Base-by-base conservation (phyloP, 2,888 invertebrate genomes). In the Lissonota sp. region DNA sequence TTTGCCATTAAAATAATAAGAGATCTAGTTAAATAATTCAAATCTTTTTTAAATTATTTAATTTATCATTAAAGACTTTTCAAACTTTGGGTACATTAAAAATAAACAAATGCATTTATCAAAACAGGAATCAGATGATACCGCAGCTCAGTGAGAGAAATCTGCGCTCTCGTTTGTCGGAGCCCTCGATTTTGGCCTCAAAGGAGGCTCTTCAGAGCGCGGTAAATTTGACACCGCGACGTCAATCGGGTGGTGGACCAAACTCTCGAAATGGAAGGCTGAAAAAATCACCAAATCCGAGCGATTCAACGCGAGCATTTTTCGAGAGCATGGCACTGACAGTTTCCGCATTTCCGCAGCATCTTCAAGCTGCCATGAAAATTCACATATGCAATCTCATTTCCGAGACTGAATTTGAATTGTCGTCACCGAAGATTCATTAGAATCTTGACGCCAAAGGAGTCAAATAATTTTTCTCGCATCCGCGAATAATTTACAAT, bases 311-410 rank as follows among this genome's bases (percentile, higher is more conserved):
- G 3, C 80, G 84, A 12, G n/a, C 86, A 2, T 90, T 90, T 82
- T 89, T 90, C 82, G 87, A 88, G 39, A 88, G 88, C 46, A 89
- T 88, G 84, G 86, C 86, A 5, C 80, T 89, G 72, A 89, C 89
- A 4, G 89, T 90, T 8, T 84, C 86, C 42, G 84, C 75, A n/a
- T 90, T 89, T 67, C 88, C 89, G 4, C 83, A 82, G 51, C 87
- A 87, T 63, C 71, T 90, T 40, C 88, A 88, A 60, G 87, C 88
- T 2, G 67, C 84, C 10, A 83, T 88, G 51, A 89, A 90, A 82
- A 60, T 82, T 0, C 83, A 85, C 16, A 86, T 89, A 8, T 88
- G 87, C 74, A 84, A 85, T 6, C 83, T 88, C 57, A 84, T 90
- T 4, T 83, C 79, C 14, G 86, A 88, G 10, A 77, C 85, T 5